A percentile compares a stretch with the other conserved stretches of the same genome.
Evolutionary conservation across 2,888 invertebrate genomes (phyloP).

Genomic region (Mythimna albipuncta): DNA sequence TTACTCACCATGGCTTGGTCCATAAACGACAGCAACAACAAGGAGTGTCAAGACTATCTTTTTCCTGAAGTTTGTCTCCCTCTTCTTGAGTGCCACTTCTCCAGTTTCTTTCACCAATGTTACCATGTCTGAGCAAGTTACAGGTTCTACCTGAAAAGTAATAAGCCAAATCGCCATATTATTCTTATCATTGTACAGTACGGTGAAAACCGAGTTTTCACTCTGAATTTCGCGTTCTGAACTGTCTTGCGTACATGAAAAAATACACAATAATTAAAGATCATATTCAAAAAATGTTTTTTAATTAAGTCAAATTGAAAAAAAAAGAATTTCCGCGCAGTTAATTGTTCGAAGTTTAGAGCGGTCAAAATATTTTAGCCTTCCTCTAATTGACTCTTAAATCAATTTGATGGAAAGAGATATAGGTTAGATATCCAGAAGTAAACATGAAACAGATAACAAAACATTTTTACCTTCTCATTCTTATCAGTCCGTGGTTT

Average conservation of each 20-base stretch:
- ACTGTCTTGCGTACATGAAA: too few species aligned
- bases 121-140: constrained; percentile 74
- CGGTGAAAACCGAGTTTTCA: too few species aligned
- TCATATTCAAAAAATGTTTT: too few species aligned
- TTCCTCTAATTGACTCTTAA: too few species aligned
- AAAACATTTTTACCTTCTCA: constrained; percentile 73
- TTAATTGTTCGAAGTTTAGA: too few species aligned
- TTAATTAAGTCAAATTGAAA: too few species aligned
- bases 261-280: too few species aligned
- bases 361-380: too few species aligned
- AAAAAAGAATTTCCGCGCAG: too few species aligned
- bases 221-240: too few species aligned
- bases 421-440: background rate
- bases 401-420: too few species aligned
- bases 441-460: background rate
- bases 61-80: constrained; percentile 80
- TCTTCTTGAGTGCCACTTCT: constrained; percentile 86
- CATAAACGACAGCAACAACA: constrained; percentile 87
- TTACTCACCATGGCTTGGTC: constrained; percentile 88
- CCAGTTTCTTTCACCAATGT: constrained; percentile 86
- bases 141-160: constrained; percentile 74
- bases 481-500: constrained; percentile 71
- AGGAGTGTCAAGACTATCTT: constrained; percentile 87
- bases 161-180: background rate
- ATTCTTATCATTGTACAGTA: background rate